Evolutionary conservation across 2,113 vertebrate genomes (phyloP).

Genomic region (Aspidoscelis tigris): DNA sequence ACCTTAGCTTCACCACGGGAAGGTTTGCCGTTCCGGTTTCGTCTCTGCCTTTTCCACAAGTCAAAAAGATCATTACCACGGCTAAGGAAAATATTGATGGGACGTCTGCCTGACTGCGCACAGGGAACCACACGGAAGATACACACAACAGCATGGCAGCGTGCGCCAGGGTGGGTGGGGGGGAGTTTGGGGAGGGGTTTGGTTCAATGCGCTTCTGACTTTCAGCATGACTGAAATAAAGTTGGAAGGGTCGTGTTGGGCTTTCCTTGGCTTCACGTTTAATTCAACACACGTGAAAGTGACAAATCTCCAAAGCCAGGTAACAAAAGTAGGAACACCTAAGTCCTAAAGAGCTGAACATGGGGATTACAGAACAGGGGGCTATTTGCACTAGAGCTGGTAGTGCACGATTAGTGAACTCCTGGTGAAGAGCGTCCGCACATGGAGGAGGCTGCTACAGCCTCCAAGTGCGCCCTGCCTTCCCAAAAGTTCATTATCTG

Average conservation of each 20-base stretch:
- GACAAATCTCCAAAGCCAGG: neutral
- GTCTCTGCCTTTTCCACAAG: neutral
- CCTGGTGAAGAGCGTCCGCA: too few relatives aligned
- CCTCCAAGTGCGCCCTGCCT: too few relatives aligned
- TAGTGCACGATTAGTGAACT: too few relatives aligned
- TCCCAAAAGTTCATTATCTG: too few relatives aligned
- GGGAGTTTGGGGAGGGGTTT: neutral
- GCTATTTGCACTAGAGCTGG: too few relatives aligned
- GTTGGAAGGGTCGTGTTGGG: neutral
- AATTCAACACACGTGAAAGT: neutral
- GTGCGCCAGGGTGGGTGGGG: neutral
- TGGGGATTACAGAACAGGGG: neutral
- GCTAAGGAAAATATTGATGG: conserved; percentile 12
- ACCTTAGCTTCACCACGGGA: neutral
- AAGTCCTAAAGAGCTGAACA: neutral
- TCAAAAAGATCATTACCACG: rapidly evolving
- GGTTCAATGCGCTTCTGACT: neutral
- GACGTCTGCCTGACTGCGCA: rapidly evolving
- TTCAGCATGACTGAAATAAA: neutral
- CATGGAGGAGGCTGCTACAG: too few relatives aligned
- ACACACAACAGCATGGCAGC: neutral
- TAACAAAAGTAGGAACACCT: neutral
- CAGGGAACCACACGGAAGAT: neutral
- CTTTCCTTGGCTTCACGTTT: neutral
- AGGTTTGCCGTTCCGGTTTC: neutral